Evolutionary conservation across 2,888 invertebrate species (phyloP), one percentile per base, ranked within the genome.

Genomic region (Eurytoma adleriae): DNA sequence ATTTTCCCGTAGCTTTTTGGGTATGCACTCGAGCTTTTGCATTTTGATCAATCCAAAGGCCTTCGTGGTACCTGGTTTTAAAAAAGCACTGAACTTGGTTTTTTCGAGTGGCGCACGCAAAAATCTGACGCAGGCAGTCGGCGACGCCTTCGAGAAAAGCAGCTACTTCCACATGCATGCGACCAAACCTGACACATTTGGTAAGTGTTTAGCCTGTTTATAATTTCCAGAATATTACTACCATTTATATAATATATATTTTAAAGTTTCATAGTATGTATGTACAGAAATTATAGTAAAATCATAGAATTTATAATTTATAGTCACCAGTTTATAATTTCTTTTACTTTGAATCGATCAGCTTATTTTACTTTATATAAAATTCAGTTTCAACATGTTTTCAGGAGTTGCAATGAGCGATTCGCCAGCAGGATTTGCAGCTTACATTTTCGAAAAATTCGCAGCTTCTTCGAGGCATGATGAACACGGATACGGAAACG

Each of bases 401-500:
- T 69, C 81, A 95, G 96, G 96, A 20, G 92, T 93, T 1, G 95
- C 92, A 0, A 89, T 97, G 52, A 91, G 93, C 24, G 95, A 96
- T 84, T 95, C 96, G 0, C 98, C 98, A 0, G 93, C 95, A 0
- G 98, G 97, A 0, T 90, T 98, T 79, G 97, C 97, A 0, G 96
- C 96, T 0, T 98, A 98, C 86, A 95, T 98, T 73, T 90, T 98
- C 14, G 98, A 98, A 86, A 98, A 98, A 89, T 97, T 97, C 91
- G 94, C 95, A 14, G 93, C 94, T 0, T 95, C 96, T 95, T 96
- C 95, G 0, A 92, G 94, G 88, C 87, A 88, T 0, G 88, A 90
- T 0, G 92, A 92, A 88, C 90, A 90, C 67, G 86, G 90, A 50
- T 89, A 91, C 48, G 88, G 91, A 0, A 95, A 96, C 85, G 96